Conservation (phyloP, 2,888 invertebrate species). For the Cosmia trapezina region DNA sequence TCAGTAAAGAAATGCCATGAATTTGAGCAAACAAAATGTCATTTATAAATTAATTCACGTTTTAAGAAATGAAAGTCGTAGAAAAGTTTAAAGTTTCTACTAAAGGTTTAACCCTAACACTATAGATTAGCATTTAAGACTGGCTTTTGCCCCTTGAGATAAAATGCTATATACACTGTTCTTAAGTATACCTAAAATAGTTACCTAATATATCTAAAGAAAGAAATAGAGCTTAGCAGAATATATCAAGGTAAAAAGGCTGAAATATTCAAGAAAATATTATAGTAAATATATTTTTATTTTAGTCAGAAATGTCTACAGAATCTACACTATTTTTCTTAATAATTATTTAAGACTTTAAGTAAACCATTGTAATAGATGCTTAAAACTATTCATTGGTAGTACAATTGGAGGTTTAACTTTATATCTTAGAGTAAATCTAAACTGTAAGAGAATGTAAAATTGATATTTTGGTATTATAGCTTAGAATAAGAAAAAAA, state of each 20-base stretch:
- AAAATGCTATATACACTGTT: constrained; percentile 58
- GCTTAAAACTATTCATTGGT: constrained; percentile 80
- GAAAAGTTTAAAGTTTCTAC: constrained; percentile 42
- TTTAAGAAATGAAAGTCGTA: constrained; percentile 51
- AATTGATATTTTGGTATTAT: constrained; percentile 83
- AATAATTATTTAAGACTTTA: constrained; percentile 50
- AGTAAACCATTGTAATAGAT: constrained; percentile 53
- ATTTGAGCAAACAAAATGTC: constrained; percentile 88
- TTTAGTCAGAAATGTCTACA: constrained; percentile 40
- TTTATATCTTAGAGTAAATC: constrained; percentile 58
- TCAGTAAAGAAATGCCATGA: constrained; percentile 86
- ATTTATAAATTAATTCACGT: constrained; percentile 54
- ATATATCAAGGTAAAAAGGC: constrained; percentile 25
- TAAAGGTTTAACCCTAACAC: constrained; percentile 20
- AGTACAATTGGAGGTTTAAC: constrained; percentile 75
- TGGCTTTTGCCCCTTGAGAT: constrained; percentile 65
- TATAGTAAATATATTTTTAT: constrained; percentile 31
- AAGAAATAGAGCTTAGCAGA: constrained; percentile 32
- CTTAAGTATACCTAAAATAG: constrained; percentile 38
- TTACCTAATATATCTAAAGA: constrained; percentile 24
- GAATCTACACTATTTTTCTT: constrained; percentile 48
- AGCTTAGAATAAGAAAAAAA: constrained; percentile 79
- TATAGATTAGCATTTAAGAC: constrained; percentile 59
- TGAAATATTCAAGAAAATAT: constrained; percentile 47
- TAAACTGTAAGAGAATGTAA: constrained; percentile 67